Base-by-base conservation (phyloP, 1,140 invertebrate genomes). In the Magallana ariakensis region DNA sequence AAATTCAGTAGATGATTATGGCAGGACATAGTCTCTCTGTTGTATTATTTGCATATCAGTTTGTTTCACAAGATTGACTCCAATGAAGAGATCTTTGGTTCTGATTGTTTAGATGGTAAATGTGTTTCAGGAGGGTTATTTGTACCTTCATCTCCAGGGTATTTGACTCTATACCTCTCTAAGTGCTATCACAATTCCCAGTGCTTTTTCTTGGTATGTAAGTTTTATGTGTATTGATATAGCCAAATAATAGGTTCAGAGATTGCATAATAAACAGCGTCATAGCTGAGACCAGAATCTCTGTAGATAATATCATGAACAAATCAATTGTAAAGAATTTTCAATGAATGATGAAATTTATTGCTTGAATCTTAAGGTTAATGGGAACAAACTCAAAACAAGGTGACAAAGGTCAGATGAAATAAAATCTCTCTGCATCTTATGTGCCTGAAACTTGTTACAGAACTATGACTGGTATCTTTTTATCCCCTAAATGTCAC, bases 361-460 rank as follows among this genome's bases (percentile, higher is more conserved):
- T 46, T 46, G 33, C 33, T 4, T 46, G 33, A 46, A 46, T 46
- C 33, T n/a, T 46, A 46, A 46, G 33, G 33, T 46, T 46, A 26
- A 75, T 26, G 9, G 22, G 22, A 75, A 33, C 22, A 26, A 26
- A 75, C 26, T 75, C n/a, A 26, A 26, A 11, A 33, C 10, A 26
- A 22, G 7, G 22, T 26, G 33, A 5, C 66, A 26, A 75, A 75
- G 66, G 22, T 26, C 66, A 26, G 15, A 19, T 26, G 26, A 75
- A 75, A 75, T 75, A 75, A 11, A 33, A 26, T 26, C 66, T 75
- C 66, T 26, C 33, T 26, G 15, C 66, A 75, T 75, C 66, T 26
- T 7, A 75, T 75, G 66, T 75, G 66, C 26, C 66, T 75, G 66
- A 75, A 75, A 75, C 66, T 75, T 75, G 66, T 75, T 75, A 75